A percentile compares a stretch with the other conserved stretches of the same genome.
Conservation (phyloP, 1,140 invertebrate genomes). For the Oreohelix idahoensis region DNA sequence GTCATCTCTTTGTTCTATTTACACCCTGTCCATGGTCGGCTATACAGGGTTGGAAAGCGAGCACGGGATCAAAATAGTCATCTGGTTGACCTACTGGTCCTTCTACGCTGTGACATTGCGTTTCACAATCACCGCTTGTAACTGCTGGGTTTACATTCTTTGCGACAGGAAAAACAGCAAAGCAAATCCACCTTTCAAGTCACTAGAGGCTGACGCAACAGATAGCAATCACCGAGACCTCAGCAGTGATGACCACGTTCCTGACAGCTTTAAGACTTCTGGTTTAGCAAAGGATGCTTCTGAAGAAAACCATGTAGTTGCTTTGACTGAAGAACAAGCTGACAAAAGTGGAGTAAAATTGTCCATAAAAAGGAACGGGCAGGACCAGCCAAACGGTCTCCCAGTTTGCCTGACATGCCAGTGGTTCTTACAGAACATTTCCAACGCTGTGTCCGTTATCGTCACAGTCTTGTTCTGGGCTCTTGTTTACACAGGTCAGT, state of each 20-base stretch:
- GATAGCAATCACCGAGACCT: neutral
- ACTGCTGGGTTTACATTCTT: slow-evolving; percentile 55
- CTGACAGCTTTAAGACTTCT: no score
- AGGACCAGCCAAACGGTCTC: neutral
- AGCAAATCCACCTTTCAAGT: neutral
- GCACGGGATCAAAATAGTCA: slow-evolving; percentile 57
- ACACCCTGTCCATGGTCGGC: slow-evolving; percentile 53
- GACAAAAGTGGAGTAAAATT: neutral
- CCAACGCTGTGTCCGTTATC: slow-evolving; percentile 48
- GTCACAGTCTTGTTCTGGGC: slow-evolving; percentile 60
- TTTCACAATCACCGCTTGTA: slow-evolving; percentile 54
- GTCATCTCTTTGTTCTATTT: slow-evolving; percentile 48
- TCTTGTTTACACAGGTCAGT: slow-evolving; percentile 60
- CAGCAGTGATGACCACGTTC: no score
- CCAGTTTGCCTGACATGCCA: slow-evolving; percentile 50
- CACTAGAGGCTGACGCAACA: neutral
- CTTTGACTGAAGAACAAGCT: neutral
- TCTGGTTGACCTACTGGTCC: slow-evolving; percentile 68
- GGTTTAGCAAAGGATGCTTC: neutral
- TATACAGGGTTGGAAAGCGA: slow-evolving; percentile 48
- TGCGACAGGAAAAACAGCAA: neutral
- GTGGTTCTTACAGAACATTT: slow-evolving; percentile 58
- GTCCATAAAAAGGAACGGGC: neutral
- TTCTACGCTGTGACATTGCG: slow-evolving; percentile 54
- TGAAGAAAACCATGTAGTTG: no score